These are phyloP conservation scores for Cercopithecus mona DNA, from an alignment of 2,113 vertebrate species.

Conservation along the genomic window DNA sequence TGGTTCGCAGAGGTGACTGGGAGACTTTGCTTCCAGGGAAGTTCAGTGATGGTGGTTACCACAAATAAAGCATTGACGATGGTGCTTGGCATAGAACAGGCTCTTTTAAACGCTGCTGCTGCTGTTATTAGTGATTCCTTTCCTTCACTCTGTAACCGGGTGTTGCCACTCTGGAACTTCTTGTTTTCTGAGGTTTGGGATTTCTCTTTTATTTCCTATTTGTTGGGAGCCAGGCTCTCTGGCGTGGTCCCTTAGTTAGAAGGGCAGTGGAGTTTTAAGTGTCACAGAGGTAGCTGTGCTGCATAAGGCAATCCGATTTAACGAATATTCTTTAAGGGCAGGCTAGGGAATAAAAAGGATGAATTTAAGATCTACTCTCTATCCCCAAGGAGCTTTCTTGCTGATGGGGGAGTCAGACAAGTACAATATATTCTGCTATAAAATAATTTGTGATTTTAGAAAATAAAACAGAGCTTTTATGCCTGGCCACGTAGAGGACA, in stretches of 20 bases:
- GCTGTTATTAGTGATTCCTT: neutral
- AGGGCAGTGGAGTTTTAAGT: neutral
- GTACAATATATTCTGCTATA: neutral
- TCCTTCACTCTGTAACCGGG: neutral
- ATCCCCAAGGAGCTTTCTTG: neutral
- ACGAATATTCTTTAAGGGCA: neutral
- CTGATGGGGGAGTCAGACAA: neutral
- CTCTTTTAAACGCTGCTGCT: neutral
- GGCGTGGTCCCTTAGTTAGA: neutral
- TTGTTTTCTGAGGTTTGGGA: neutral
- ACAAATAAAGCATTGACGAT: neutral
- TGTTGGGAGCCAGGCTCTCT: neutral
- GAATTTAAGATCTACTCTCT: neutral
- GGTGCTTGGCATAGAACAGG: neutral
- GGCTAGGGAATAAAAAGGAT: neutral
- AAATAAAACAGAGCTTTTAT: neutral
- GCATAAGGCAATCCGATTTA: neutral
- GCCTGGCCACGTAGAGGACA: neutral
- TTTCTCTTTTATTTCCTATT: neutral
- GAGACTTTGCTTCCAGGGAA: neutral
- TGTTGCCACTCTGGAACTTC: too few relatives aligned
- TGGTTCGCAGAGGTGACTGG: neutral
- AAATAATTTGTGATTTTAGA: conserved; percentile 12
- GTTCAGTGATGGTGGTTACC: neutral
- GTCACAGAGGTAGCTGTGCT: neutral